Evolutionary conservation across 2,797 vertebrate species (phyloP).

Genomic region (Clarias platycephalus): DNA sequence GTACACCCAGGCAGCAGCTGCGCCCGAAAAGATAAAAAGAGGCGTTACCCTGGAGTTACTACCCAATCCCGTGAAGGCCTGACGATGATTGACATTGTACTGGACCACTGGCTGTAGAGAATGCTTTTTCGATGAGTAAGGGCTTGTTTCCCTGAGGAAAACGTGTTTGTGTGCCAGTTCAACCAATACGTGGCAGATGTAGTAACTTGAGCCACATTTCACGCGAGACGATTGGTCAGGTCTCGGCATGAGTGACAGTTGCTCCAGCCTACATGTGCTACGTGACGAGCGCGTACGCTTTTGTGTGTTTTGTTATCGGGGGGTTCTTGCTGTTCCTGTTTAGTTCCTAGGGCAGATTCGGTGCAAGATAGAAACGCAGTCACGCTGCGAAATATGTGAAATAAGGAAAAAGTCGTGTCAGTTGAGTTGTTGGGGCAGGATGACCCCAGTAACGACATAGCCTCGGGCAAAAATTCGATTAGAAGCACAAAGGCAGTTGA

Average conservation of each 20-base stretch:
- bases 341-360: neutral
- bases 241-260: neutral
- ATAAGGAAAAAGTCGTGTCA: neutral
- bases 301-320: constrained; percentile 11
- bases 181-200: constrained; percentile 50
- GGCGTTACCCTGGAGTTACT: neutral
- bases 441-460: neutral
- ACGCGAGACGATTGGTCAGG: constrained; percentile 46
- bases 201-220: constrained; percentile 24
- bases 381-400: neutral
- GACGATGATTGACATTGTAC: constrained; percentile 1
- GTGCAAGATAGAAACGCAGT: neutral
- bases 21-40: neutral
- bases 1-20: constrained; percentile 18
- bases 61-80: constrained; percentile 44
- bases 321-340: neutral
- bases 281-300: constrained; percentile 48
- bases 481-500: neutral
- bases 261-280: constrained; percentile 52
- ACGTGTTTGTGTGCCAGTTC: constrained; percentile 41
- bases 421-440: neutral
- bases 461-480: neutral
- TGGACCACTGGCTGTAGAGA: constrained; percentile 40
- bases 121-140: neutral
- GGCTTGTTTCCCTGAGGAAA: neutral